Percentiles rank a stretch among this genome's conserved stretches.
Conservation (phyloP, 1,140 invertebrate genomes). For the Scaptodrosophila lebanonensis region DNA sequence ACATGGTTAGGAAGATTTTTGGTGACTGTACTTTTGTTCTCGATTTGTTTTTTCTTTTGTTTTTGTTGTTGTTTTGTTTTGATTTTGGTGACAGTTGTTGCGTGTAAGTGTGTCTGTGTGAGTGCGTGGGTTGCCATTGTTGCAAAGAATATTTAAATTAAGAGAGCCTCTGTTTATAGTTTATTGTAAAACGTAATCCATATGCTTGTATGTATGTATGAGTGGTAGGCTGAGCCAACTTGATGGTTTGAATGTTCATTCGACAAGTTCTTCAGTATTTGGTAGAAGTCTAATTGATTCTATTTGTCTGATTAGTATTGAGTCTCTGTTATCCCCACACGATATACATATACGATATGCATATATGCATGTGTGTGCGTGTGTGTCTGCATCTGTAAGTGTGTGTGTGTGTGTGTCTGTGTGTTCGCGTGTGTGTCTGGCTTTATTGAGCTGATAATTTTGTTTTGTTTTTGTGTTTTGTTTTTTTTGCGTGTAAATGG, state of each 20-base stretch:
- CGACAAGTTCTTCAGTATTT: slow-evolving; percentile 64
- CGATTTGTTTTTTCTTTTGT: no score
- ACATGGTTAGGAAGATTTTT: no score
- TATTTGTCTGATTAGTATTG: slow-evolving; percentile 1
- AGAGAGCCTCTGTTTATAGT: slow-evolving; percentile 65
- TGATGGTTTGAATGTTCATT: slow-evolving; percentile 40
- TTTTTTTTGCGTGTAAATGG: slow-evolving; percentile 49
- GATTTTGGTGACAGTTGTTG: slow-evolving; percentile 25
- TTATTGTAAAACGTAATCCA: slow-evolving; percentile 22
- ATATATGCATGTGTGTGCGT: slow-evolving; percentile 19
- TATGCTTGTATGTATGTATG: slow-evolving; percentile 16
- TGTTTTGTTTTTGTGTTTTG: no score
- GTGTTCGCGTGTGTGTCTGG: slow-evolving; percentile 38
- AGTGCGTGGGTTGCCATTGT: neutral
- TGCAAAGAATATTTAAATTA: slow-evolving; percentile 56
- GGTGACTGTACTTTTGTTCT: slow-evolving; percentile 54
- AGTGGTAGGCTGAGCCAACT: slow-evolving; percentile 28
- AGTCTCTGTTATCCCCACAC: no score
- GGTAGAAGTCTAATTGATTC: slow-evolving; percentile 4
- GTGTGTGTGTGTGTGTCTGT: slow-evolving; percentile 18
- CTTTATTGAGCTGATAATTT: slow-evolving; percentile 63
- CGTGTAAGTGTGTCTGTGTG: slow-evolving; percentile 32
- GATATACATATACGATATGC: no score
- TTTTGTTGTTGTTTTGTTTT: no score
- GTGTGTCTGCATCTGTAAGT: slow-evolving; percentile 25